Conservation (phyloP, 2,797 vertebrate species). For the Malurus splendens region DNA sequence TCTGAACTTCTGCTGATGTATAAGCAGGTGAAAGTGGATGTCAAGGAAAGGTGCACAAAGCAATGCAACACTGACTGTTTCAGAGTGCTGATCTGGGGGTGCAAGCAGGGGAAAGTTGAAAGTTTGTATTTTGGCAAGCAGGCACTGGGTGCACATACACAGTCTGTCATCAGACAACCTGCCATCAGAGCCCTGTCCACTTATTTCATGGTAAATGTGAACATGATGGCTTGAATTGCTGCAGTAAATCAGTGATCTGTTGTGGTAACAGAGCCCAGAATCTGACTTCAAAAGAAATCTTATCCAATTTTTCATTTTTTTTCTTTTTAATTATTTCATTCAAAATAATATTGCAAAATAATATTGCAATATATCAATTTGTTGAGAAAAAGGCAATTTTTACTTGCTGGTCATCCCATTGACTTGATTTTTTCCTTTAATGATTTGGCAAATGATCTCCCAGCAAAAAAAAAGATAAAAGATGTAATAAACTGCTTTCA, state of each 20-base stretch:
- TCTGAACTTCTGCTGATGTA: not conserved
- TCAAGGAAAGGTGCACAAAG: not conserved
- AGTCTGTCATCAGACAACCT: not conserved
- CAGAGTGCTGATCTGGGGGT: not conserved
- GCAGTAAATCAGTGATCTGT: not conserved
- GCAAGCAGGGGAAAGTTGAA: not conserved
- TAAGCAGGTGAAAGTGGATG: not conserved
- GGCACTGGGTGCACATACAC: rapidly evolving
- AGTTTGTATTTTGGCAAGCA: not conserved
- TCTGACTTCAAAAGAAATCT: not conserved
- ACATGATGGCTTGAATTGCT: not conserved
- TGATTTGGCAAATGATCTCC: not conserved
- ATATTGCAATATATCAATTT: not conserved
- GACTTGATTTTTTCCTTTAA: not conserved
- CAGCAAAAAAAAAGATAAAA: not conserved
- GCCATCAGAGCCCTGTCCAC: not conserved
- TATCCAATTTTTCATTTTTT: not conserved
- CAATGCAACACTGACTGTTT: not conserved
- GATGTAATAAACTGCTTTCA: not conserved
- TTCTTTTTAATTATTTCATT: not conserved
- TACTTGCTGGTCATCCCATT: not conserved
- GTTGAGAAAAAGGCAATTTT: not conserved
- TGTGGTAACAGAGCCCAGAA: not conserved
- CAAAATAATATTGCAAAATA: not conserved
- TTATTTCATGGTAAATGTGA: not conserved